A percentile compares a stretch with the other conserved stretches of the same genome.
Conservation (phyloP, 2,888 invertebrate genomes). For the Pseudeuparius sepicola region DNA sequence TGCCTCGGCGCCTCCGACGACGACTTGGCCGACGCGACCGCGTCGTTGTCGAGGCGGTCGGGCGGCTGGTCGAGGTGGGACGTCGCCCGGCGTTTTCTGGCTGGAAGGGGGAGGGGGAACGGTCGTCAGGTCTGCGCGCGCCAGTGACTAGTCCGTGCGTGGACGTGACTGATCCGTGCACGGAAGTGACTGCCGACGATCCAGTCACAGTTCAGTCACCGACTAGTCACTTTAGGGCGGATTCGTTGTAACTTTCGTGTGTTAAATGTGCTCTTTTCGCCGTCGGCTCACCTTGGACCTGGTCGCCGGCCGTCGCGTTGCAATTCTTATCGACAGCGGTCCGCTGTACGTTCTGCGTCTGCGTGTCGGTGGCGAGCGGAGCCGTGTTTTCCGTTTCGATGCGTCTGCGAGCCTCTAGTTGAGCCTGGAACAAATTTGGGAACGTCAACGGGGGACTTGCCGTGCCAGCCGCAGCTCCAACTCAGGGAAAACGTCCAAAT, state of each 20-base stretch:
- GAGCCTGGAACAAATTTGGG: conserved; percentile 40
- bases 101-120: no score
- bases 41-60: conserved; percentile 54
- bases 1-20: conserved; percentile 36
- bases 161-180: no score
- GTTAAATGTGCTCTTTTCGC: no score
- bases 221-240: no score
- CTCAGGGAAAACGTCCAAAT: no score
- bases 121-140: no score
- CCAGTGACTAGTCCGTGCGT: no score
- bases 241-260: no score
- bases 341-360: conserved; percentile 40
- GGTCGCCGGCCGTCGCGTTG: conserved; percentile 49
- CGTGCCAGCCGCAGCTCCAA: no score
- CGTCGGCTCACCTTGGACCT: conserved; percentile 20
- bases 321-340: conserved; percentile 54
- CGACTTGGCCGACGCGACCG: conserved; percentile 47
- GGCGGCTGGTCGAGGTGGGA: conserved; percentile 38
- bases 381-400: conserved; percentile 55
- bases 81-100: conserved; percentile 36
- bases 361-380: conserved; percentile 51
- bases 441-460: neutral
- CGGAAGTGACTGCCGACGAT: no score
- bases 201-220: no score
- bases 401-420: conserved; percentile 42